Percentiles rank a stretch among this genome's conserved stretches.
phyloP scores from a whole-genome alignment of 2,113 vertebrate species.

The Lethenteron reissneri region DNA sequence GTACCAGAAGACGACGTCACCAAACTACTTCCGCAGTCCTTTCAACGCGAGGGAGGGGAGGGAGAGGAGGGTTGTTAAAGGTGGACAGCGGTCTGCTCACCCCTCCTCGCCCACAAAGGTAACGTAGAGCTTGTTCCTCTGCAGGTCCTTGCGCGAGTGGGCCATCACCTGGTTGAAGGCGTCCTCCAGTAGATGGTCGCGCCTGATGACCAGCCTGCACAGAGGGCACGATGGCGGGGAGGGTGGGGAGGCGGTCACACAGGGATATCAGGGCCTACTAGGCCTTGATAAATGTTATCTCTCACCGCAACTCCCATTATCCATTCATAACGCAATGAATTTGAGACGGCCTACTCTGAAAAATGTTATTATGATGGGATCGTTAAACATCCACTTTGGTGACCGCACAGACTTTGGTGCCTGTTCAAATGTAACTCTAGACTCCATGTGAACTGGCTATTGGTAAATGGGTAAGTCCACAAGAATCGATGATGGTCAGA shows the following conservation, averaged over 20 bases:
- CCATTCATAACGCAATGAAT: background rate
- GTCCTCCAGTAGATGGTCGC: conserved; percentile 78
- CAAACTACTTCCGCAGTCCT: too few relatives aligned
- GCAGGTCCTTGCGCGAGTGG: conserved; percentile 87
- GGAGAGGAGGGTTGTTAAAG: too few relatives aligned
- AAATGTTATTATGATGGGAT: too few relatives aligned
- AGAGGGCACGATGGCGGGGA: conserved; percentile 5
- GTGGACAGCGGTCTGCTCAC: conserved; percentile 25
- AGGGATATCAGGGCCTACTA: too few relatives aligned
- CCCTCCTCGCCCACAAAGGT: conserved; percentile 90
- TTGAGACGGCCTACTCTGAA: background rate
- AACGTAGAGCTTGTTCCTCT: conserved; percentile 88
- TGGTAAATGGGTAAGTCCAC: too few relatives aligned
- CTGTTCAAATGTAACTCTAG: too few relatives aligned
- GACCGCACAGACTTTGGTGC: too few relatives aligned
- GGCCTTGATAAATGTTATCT: background rate
- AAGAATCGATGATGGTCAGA: too few relatives aligned
- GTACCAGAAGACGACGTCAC: too few relatives aligned
- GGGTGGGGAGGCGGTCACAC: background rate
- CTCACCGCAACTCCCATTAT: background rate
- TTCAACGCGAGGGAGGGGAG: too few relatives aligned
- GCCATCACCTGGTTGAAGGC: conserved; percentile 98
- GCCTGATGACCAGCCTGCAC: conserved; percentile 56
- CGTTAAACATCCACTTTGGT: too few relatives aligned
- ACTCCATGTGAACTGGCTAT: too few relatives aligned